Evolutionary conservation across 2,888 invertebrate genomes (phyloP).

Genomic region (Prosapia bicincta): DNA sequence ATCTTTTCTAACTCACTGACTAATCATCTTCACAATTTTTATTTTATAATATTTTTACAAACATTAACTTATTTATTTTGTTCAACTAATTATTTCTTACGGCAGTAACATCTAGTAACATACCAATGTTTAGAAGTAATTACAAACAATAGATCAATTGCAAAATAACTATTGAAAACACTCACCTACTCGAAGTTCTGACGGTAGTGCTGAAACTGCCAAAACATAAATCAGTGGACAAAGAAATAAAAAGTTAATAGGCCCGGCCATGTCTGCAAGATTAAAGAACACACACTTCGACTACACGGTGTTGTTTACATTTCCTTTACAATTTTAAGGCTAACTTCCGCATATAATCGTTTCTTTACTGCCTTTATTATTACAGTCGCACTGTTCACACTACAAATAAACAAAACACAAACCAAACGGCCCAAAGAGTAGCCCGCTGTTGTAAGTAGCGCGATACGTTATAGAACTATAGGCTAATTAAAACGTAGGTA

Average conservation of each 20-base stretch:
- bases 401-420: too few species aligned
- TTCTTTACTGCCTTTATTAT: too few species aligned
- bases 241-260: neutral
- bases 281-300: neutral
- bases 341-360: neutral
- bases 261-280: neutral
- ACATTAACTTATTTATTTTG: neutral
- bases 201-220: neutral
- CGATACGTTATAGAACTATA: too few species aligned
- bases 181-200: neutral
- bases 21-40: too few species aligned
- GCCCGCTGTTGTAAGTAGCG: too few species aligned
- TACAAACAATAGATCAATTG: too few species aligned
- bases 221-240: neutral
- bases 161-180: too few species aligned
- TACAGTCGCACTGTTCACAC: neutral
- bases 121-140: neutral
- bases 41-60: too few species aligned
- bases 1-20: too few species aligned
- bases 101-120: neutral
- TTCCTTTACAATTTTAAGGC: neutral
- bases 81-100: neutral
- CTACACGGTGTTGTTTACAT: neutral
- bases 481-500: too few species aligned
- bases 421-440: too few species aligned